Base-by-base conservation (phyloP, 2,797 vertebrate species). In the Onychomys leucogaster region DNA sequence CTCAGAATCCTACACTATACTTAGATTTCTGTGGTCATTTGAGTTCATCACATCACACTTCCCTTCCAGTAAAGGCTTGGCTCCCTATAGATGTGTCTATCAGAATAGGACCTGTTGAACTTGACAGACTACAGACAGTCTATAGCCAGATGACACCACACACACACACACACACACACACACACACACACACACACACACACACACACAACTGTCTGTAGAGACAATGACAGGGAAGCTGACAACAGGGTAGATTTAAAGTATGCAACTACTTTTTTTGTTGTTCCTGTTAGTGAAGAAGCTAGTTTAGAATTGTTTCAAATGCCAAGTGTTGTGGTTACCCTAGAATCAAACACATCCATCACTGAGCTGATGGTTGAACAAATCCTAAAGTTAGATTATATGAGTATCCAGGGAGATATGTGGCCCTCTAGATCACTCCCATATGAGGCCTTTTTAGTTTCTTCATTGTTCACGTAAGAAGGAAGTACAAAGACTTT, bases 241-340 rank as follows among this genome's bases (percentile, higher is more conserved):
- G 61, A 46, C 27, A 43, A 77, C 61, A 41, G 17, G 69, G 89
- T 92, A 57, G 43, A 32, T 59, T 94, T 80, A 46, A 88, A 32
- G 49, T 69, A 78, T 14, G 55, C 29, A 81, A 65, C 41, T 84
- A 71, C n/a, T 81, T 82, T 55, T 55, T 37, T 81, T 94, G 52
- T 75, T 90, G 32, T 90, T 73, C 65, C 23, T 93, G 52, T 84
- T 81, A 75, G n/a, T 83, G 78, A 91, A 84, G 92, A 0, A 3
- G 84, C 29, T 98, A 95, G 97, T 98, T 98, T 96, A 98, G 96
- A 96, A 95, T 65, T 63, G 69, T 85, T 96, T 96, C 94, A 87
- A 97, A 90, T 86, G 69, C 52, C 78, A 82, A 71, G 61, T 90
- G 73, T 61, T 67, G 61, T 57, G 41, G 41, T 49, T 65, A 87